phyloP scores from a whole-genome alignment of 2,797 vertebrate species.

The Ctenopoma kingsleyae region DNA sequence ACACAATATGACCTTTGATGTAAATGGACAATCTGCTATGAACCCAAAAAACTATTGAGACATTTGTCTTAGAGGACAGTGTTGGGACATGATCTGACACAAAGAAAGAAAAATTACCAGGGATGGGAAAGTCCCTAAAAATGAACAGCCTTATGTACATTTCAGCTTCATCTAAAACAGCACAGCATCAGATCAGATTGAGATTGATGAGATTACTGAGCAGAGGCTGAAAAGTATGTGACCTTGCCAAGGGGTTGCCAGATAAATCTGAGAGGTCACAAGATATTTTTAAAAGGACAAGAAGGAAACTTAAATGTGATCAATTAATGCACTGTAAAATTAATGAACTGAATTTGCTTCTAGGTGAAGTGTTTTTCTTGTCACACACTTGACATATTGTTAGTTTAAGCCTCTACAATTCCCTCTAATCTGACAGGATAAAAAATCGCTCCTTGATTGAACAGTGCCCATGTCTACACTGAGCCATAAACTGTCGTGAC shows the following conservation, averaged over 20 bases:
- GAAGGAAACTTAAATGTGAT: neutral
- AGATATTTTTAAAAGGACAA: neutral
- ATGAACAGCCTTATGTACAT: neutral
- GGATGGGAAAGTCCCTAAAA: neutral
- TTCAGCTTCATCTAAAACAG: neutral
- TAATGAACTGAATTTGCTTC: no score
- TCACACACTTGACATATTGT: neutral
- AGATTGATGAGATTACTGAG: neutral
- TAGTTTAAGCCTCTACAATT: neutral
- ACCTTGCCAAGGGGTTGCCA: neutral
- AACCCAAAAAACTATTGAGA: conserved; percentile 29
- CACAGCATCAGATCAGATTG: neutral
- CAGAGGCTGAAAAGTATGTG: neutral
- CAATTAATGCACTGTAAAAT: neutral
- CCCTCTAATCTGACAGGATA: neutral
- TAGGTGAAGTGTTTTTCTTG: neutral
- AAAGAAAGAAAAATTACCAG: neutral
- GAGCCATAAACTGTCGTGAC: neutral
- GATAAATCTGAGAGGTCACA: neutral
- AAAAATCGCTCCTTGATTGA: neutral
- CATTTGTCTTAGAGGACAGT: neutral
- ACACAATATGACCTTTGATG: conserved; percentile 34
- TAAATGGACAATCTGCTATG: neutral
- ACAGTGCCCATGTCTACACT: conserved; percentile 4
- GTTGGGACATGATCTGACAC: neutral